Conservation (phyloP, 2,888 invertebrate species). For the Epirrhoe alternata region DNA sequence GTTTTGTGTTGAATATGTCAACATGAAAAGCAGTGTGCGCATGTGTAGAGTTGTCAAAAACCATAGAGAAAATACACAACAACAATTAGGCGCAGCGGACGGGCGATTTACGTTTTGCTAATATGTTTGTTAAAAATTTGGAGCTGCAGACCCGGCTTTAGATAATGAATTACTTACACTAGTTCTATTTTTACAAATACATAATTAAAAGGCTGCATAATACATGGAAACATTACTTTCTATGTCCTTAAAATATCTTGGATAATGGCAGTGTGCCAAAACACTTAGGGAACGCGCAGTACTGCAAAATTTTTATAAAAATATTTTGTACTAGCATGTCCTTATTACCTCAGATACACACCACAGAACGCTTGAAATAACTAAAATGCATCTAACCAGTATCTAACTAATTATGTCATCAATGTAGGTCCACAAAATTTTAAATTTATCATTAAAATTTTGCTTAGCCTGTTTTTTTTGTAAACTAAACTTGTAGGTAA, state of each 20-base stretch:
- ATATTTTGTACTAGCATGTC: constrained; percentile 10
- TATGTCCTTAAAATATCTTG: neutral
- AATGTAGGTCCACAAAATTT: too few species aligned
- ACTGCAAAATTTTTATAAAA: constrained; percentile 10
- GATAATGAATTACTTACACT: neutral
- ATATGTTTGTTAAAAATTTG: too few species aligned
- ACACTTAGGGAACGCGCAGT: neutral
- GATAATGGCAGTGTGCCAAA: neutral
- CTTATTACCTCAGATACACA: neutral
- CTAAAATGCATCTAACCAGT: neutral
- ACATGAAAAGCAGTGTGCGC: too few species aligned
- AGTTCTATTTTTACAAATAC: constrained; percentile 10
- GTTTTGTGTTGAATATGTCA: too few species aligned
- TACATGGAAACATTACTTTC: constrained; percentile 3
- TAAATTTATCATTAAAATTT: too few species aligned
- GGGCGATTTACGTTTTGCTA: too few species aligned
- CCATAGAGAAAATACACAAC: too few species aligned
- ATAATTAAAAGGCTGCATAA: neutral
- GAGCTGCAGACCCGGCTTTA: too few species aligned
- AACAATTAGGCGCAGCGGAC: too few species aligned
- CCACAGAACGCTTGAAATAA: neutral
- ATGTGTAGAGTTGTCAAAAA: too few species aligned
- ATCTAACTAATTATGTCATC: neutral
- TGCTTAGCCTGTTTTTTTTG: too few species aligned
- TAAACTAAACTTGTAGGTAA: too few species aligned